Percentiles rank a stretch among this genome's conserved stretches.
These are phyloP conservation scores for Hoplodrina blanda DNA, from an alignment of 2,888 invertebrate species.

Conservation along the genomic window DNA sequence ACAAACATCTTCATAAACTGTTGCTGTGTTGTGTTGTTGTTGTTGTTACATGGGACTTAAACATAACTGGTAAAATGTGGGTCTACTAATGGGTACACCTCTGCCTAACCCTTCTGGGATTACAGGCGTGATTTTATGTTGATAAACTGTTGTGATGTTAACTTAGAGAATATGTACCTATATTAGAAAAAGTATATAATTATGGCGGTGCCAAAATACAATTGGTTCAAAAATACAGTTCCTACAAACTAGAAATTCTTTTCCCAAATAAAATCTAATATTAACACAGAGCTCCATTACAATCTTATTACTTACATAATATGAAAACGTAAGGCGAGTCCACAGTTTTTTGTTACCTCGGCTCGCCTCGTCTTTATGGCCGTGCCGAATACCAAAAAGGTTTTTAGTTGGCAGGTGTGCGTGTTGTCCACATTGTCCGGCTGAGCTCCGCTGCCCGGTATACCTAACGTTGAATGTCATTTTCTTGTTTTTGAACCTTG, in stretches of 20 bases:
- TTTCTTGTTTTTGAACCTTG: constrained; percentile 66
- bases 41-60: too few species aligned
- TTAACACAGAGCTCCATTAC: constrained; percentile 44
- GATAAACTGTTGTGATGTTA: too few species aligned
- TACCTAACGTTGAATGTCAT: constrained; percentile 60
- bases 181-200: neutral
- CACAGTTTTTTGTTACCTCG: constrained; percentile 56
- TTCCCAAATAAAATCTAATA: constrained; percentile 19
- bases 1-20: too few species aligned
- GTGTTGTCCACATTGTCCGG: constrained; percentile 65
- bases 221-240: neutral
- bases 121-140: too few species aligned
- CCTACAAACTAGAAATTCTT: neutral
- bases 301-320: constrained; percentile 49
- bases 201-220: neutral
- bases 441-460: constrained; percentile 46
- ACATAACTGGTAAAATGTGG: too few species aligned
- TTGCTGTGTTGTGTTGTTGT: too few species aligned
- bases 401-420: constrained; percentile 68
- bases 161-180: too few species aligned
- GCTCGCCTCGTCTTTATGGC: constrained; percentile 53
- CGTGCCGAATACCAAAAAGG: constrained; percentile 64
- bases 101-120: too few species aligned
- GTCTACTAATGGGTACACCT: too few species aligned
- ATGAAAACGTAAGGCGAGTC: constrained; percentile 38